Evolutionary conservation across 2,797 vertebrate genomes (phyloP), one percentile per base, ranked within the genome.

Genomic region (Neomorphus geoffroyi): DNA sequence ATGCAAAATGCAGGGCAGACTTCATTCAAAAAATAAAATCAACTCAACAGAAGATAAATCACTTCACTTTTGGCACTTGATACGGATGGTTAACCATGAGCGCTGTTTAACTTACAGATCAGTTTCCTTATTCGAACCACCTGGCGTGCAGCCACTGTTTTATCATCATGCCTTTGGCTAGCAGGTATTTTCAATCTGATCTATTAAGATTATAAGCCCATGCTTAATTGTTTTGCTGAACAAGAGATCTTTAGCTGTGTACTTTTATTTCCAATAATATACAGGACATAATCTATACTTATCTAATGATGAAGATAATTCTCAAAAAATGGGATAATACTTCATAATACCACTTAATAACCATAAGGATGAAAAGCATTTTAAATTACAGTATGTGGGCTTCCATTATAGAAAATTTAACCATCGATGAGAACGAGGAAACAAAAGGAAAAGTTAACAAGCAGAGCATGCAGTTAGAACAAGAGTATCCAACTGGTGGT

Each of bases 71-170:
- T 95, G 96, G 92, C 86, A 45, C 62, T 79, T 46, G 27, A 39
- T 53, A 50, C 77, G n/a, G 18, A 45, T 73, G 56, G 86, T 93
- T 90, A 90, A 92, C 88, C 64, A 22, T 28, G 39, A 3, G 15
- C 19, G 17, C 51, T 70, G 26, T 75, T 84, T 35, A 89, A 74
- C 73, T 9, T 2, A 94, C 58, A 95, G 8, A 92, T 70, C 64
- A 57, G 60, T 80, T 94, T 95, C 94, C 79, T 81, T 37, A 27
- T 64, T 54, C 70, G 67, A 93, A 48, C 37, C 86, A 54, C 90
- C 75, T 94, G 93, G 90, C 95, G 45, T 37, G 58, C 73, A 92
- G 83, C 86, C 93, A 94, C 66, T n/a, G 21, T 58, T 81, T 92
- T 88, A 88, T 88, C 83, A 82, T 66, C 70, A 41, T 3, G 51